Conservation (phyloP, 1,140 invertebrate genomes). For the Panagrolaimus sp. region DNA sequence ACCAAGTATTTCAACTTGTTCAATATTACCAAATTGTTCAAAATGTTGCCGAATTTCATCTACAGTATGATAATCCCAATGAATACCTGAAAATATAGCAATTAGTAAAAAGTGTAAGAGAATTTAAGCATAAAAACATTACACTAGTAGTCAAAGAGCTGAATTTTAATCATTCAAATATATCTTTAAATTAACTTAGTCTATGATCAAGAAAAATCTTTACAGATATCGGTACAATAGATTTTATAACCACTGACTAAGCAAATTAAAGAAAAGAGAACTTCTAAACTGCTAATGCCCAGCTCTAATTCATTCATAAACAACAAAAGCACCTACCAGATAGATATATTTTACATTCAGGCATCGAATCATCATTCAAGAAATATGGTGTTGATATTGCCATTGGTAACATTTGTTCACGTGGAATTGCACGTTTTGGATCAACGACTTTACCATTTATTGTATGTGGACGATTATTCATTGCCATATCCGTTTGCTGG, state of each 20-base stretch:
- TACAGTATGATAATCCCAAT: constrained; percentile 45
- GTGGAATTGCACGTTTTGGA: constrained; percentile 86
- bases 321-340: constrained; percentile 19
- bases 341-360: constrained; percentile 36
- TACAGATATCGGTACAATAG: neutral
- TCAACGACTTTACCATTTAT: constrained; percentile 81
- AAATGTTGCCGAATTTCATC: constrained; percentile 41
- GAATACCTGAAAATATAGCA: constrained; percentile 30
- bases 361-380: constrained; percentile 31
- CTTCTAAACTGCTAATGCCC: no score
- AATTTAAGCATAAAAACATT: no score
- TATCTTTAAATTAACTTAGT: no score
- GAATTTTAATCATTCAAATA: no score
- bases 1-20: constrained; percentile 46
- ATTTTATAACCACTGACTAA: no score
- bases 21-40: constrained; percentile 40
- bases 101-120: no score
- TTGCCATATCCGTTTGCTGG: constrained; percentile 81
- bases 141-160: no score
- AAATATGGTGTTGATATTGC: constrained; percentile 34
- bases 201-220: no score
- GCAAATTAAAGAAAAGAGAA: no score
- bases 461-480: constrained; percentile 74
- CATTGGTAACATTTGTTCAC: constrained; percentile 63
- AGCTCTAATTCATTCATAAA: no score